Evolutionary conservation across 2,888 invertebrate species (phyloP).

Genomic region (Andrena dorsata): DNA sequence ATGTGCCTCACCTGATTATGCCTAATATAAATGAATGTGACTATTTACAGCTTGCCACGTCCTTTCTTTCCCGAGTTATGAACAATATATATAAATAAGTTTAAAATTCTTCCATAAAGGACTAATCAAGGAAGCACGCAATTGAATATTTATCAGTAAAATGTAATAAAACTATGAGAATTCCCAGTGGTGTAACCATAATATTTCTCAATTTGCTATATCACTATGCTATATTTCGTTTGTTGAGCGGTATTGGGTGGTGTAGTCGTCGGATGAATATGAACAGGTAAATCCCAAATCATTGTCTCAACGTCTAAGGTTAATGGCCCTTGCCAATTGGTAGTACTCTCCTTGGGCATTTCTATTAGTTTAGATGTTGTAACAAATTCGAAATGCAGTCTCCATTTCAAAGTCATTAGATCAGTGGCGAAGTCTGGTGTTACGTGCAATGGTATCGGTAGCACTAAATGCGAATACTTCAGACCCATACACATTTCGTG

Average conservation of each 20-base stretch:
- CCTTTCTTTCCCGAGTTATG: too few species aligned
- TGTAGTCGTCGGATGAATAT: constrained; percentile 94
- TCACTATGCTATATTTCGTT: constrained; percentile 80
- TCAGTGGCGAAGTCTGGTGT: constrained; percentile 98
- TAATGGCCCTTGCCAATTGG: constrained; percentile 93
- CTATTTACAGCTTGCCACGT: too few species aligned
- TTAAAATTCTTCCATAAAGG: neutral
- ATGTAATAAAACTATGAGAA: neutral
- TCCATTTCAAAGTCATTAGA: constrained; percentile 96
- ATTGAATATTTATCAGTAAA: neutral
- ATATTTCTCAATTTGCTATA: constrained; percentile 67
- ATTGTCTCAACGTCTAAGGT: constrained; percentile 97
- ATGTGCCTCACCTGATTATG: too few species aligned
- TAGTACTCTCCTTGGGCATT: constrained; percentile 87
- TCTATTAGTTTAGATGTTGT: constrained; percentile 90
- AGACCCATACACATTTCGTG: constrained; percentile 97
- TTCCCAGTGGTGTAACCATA: neutral
- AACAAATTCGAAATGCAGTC: constrained; percentile 98
- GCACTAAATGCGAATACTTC: constrained; percentile 94
- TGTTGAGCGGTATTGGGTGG: constrained; percentile 82
- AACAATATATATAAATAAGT: neutral
- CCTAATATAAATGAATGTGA: too few species aligned
- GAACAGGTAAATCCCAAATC: constrained; percentile 99
- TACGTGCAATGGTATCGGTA: constrained; percentile 97
- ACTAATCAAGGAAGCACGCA: neutral